Evolutionary conservation across 1,140 invertebrate species (phyloP).

Genomic region (Eueides isabella): DNA sequence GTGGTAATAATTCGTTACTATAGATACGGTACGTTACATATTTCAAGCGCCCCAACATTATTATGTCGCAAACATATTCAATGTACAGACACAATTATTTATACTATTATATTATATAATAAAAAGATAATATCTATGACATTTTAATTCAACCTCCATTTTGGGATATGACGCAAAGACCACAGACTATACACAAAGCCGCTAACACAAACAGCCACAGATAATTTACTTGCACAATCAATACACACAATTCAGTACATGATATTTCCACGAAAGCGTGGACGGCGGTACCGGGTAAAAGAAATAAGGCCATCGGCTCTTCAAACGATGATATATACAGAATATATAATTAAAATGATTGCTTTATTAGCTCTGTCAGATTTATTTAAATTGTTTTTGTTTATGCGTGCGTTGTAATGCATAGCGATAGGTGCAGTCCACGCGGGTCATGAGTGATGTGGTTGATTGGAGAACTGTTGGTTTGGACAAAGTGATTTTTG

Average conservation of each 20-base stretch:
- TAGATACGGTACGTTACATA: too few relatives aligned
- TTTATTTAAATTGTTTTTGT: constrained; percentile 49
- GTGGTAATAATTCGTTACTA: too few relatives aligned
- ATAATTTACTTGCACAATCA: constrained; percentile 12
- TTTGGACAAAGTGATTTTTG: too few relatives aligned
- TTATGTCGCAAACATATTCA: too few relatives aligned
- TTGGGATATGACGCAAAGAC: not conserved
- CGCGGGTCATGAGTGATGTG: too few relatives aligned
- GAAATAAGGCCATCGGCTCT: constrained; percentile 53
- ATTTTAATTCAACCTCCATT: too few relatives aligned
- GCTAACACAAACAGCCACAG: not conserved
- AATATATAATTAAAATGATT: constrained; percentile 52
- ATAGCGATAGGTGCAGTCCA: constrained; percentile 2
- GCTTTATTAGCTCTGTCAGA: constrained; percentile 46
- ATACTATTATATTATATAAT: too few relatives aligned
- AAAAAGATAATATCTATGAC: too few relatives aligned
- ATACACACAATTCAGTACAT: constrained; percentile 30
- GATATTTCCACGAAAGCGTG: constrained; percentile 33
- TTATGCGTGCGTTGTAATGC: constrained; percentile 25
- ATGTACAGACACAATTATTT: too few relatives aligned
- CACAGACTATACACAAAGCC: not conserved
- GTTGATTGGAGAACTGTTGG: too few relatives aligned
- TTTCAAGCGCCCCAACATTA: too few relatives aligned
- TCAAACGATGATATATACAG: constrained; percentile 41
- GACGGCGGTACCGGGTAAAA: constrained; percentile 55